These are phyloP conservation scores for Erithacus rubecula DNA, from an alignment of 2,797 vertebrate genomes.

Conservation along the genomic window DNA sequence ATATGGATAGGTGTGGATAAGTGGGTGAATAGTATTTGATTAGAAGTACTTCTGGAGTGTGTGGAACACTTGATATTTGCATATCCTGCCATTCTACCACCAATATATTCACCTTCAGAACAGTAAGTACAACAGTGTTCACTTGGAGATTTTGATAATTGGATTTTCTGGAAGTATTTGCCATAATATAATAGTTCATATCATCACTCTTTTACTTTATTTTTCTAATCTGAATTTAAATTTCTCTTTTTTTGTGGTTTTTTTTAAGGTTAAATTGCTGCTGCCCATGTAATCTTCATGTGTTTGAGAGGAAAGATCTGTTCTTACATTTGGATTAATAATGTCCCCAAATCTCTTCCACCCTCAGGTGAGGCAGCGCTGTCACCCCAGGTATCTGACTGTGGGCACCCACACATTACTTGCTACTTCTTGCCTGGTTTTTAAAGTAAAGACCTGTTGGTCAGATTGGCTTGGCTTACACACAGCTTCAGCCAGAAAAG, in stretches of 20 bases:
- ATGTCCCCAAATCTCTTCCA: background rate
- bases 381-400: background rate
- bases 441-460: background rate
- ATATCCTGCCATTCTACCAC: background rate
- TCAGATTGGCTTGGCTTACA: background rate
- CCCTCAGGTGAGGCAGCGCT: rapidly evolving
- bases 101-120: background rate
- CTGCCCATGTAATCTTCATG: background rate
- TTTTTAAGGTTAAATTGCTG: background rate
- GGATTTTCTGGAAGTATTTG: background rate
- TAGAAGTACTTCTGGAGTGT: background rate
- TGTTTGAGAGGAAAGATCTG: background rate
- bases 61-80: background rate
- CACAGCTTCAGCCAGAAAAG: conserved; percentile 7
- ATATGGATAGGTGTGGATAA: no score
- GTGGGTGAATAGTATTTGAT: background rate
- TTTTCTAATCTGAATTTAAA: background rate
- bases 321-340: background rate
- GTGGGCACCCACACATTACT: background rate
- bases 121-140: background rate
- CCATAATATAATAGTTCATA: background rate
- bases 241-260: background rate
- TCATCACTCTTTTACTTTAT: background rate
- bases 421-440: background rate
- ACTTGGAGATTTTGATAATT: background rate